phyloP scores from a whole-genome alignment of 1,140 invertebrate species.

The Drosophila parabipectinata region DNA sequence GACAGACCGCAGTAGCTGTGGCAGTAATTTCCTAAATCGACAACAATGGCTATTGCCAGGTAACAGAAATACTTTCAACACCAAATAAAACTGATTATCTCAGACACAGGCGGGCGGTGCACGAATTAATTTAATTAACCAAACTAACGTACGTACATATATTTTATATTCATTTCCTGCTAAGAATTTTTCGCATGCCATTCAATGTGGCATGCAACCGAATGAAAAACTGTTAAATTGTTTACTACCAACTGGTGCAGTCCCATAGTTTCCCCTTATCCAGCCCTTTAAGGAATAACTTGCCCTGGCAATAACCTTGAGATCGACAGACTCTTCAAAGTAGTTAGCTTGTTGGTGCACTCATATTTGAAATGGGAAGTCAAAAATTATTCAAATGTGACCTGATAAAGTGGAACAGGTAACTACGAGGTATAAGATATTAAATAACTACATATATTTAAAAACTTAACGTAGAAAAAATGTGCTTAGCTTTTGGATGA shows the following conservation, averaged over 20 bases:
- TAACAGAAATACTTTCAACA: slow-evolving; percentile 79
- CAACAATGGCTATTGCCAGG: slow-evolving; percentile 45
- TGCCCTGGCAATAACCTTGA: slow-evolving; percentile 74
- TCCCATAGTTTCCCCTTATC: not conserved
- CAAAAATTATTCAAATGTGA: slow-evolving; percentile 1
- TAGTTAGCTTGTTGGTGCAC: not conserved
- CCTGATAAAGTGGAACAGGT: not conserved
- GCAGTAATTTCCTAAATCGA: slow-evolving; percentile 74
- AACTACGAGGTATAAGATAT: no score
- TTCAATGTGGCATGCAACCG: slow-evolving; percentile 43
- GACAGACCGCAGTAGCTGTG: slow-evolving; percentile 42
- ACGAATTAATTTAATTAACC: slow-evolving; percentile 78
- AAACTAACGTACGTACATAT: slow-evolving; percentile 45
- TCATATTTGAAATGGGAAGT: slow-evolving; percentile 10
- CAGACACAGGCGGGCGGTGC: slow-evolving; percentile 38
- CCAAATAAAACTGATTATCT: slow-evolving; percentile 71
- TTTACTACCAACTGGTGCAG: slow-evolving; percentile 21
- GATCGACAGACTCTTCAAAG: slow-evolving; percentile 9
- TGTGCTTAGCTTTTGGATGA: no score
- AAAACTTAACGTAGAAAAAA: not conserved
- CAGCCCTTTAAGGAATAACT: not conserved
- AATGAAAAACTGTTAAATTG: slow-evolving; percentile 54
- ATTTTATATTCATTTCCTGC: slow-evolving; percentile 62
- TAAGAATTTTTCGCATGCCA: slow-evolving; percentile 63
- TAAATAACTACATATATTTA: not conserved